A percentile compares a stretch with the other conserved stretches of the same genome.
These are phyloP conservation scores for Pterocles gutturalis DNA, from an alignment of 2,113 vertebrate species.

Conservation along the genomic window DNA sequence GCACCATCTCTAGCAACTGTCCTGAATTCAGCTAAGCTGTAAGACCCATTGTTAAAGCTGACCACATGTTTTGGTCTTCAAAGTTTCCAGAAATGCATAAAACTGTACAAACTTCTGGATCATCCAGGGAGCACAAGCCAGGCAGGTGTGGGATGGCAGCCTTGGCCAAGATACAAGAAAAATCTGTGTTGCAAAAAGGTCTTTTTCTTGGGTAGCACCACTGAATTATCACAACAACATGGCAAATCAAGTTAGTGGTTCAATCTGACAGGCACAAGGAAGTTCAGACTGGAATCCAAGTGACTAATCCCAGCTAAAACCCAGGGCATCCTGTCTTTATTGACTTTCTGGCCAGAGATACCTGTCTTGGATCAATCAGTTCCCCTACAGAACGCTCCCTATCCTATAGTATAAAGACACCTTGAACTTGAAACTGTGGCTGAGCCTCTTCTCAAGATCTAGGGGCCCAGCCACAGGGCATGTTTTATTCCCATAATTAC, in stretches of 20 bases:
- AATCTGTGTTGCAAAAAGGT: background rate
- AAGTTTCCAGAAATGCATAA: background rate
- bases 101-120: background rate
- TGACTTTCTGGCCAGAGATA: background rate
- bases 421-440: background rate
- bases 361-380: background rate
- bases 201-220: background rate
- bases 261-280: background rate
- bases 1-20: background rate
- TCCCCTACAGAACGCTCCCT: background rate
- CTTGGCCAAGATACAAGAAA: background rate
- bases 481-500: fast-evolving
- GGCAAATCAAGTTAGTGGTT: background rate
- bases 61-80: background rate
- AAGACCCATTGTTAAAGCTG: background rate
- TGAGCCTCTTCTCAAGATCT: background rate
- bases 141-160: background rate
- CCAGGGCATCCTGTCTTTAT: background rate
- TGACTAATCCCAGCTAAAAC: background rate
- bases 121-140: background rate
- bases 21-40: background rate
- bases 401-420: background rate
- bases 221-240: background rate
- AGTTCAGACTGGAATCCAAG: background rate
- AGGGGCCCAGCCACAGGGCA: background rate